Conservation (phyloP, 2,888 invertebrate species). For the Drosophila acutilabella region DNA sequence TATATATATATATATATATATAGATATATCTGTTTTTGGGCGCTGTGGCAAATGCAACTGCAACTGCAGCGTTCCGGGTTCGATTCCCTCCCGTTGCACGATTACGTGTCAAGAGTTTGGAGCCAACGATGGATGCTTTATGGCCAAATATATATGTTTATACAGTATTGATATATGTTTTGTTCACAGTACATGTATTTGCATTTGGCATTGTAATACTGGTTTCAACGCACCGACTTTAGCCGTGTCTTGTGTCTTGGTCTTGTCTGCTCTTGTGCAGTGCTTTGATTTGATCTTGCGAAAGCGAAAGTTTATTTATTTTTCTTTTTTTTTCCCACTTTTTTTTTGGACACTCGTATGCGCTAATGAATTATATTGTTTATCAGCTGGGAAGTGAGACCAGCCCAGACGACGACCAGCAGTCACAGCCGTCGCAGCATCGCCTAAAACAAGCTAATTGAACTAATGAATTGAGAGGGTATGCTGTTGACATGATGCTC, state of each 20-base stretch:
- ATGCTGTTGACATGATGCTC: slow-evolving; percentile 60
- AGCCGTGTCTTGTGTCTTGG: too few species aligned
- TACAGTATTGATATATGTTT: slow-evolving; percentile 27
- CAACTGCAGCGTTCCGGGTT: slow-evolving; percentile 70
- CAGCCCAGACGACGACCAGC: slow-evolving; percentile 41
- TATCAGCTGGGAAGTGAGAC: slow-evolving; percentile 40
- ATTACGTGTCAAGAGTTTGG: slow-evolving; percentile 67
- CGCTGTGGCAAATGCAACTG: slow-evolving; percentile 35
- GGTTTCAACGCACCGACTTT: slow-evolving; percentile 38
- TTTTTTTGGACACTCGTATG: slow-evolving; percentile 28
- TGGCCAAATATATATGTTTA: slow-evolving; percentile 30
- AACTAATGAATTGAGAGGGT: slow-evolving; percentile 65
- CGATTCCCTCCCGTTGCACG: slow-evolving; percentile 65
- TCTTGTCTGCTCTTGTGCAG: slow-evolving; percentile 48
- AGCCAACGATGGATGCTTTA: slow-evolving; percentile 47
- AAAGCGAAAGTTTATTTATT: slow-evolving; percentile 72
- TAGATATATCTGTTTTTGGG: slow-evolving; percentile 18
- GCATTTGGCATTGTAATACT: slow-evolving; percentile 75
- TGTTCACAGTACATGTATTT: slow-evolving; percentile 52
- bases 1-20: background rate
- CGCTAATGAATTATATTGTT: slow-evolving; percentile 79
- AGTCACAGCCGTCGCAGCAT: slow-evolving; percentile 20
- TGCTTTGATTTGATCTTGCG: slow-evolving; percentile 77
- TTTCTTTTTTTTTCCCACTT: slow-evolving; percentile 33
- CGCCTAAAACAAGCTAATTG: slow-evolving; percentile 60